Conservation (phyloP, 2,888 invertebrate genomes). For the Euphydryas editha region DNA sequence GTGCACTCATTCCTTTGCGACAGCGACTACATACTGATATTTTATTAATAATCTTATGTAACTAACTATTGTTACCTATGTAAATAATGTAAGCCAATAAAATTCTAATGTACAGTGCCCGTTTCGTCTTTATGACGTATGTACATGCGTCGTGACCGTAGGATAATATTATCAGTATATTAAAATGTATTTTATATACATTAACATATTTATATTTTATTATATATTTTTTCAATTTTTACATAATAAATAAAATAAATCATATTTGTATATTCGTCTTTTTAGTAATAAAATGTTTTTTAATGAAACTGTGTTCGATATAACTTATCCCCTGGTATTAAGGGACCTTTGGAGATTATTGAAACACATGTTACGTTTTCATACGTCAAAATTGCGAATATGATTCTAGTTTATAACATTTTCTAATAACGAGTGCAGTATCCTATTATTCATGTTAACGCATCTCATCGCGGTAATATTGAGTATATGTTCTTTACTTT, state of each 20-base stretch:
- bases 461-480: too few species aligned
- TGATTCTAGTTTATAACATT: too few species aligned
- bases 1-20: too few species aligned
- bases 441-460: too few species aligned
- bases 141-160: slow-evolving; percentile 7
- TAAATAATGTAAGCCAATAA: slow-evolving; percentile 35
- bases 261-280: too few species aligned
- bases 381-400: background rate
- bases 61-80: background rate
- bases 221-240: background rate
- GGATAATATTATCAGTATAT: slow-evolving; percentile 28
- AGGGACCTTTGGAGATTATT: background rate
- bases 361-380: background rate
- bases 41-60: background rate
- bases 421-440: too few species aligned
- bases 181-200: background rate
- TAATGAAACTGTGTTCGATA: background rate
- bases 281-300: too few species aligned
- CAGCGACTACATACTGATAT: too few species aligned
- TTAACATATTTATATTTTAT: background rate
- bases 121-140: slow-evolving; percentile 27
- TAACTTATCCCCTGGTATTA: background rate
- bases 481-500: too few species aligned
- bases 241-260: too few species aligned
- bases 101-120: slow-evolving; percentile 39